A percentile compares a stretch with the other conserved stretches of the same genome.
These are phyloP conservation scores for Yoshiicerus persimilis DNA, from an alignment of 1,140 invertebrate genomes.

Conservation along the genomic window DNA sequence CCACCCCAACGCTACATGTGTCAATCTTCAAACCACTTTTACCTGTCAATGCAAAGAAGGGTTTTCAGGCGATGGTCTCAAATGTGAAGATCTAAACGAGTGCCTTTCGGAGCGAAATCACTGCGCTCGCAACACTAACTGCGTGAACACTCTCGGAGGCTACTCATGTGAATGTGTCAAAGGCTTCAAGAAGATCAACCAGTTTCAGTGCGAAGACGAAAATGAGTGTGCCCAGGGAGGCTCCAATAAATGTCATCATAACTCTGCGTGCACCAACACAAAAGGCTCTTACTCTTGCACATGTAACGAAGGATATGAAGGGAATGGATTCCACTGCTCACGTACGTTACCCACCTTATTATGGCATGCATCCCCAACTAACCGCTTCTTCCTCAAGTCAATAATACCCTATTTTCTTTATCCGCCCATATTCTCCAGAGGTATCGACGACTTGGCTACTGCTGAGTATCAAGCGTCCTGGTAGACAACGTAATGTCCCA, in stretches of 20 bases:
- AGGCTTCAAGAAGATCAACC: slow-evolving; percentile 74
- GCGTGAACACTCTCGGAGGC: slow-evolving; percentile 75
- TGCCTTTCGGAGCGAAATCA: slow-evolving; percentile 76
- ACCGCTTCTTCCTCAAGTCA: too few species aligned
- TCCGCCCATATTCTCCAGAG: not conserved
- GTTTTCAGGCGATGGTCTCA: slow-evolving; percentile 73
- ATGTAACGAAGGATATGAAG: slow-evolving; percentile 77
- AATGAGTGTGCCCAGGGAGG: slow-evolving; percentile 72
- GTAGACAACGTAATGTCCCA: too few species aligned
- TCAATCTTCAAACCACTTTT: slow-evolving; percentile 80
- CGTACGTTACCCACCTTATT: slow-evolving; percentile 63
- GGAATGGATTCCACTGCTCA: slow-evolving; percentile 77
- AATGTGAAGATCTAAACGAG: slow-evolving; percentile 74
- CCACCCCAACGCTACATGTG: slow-evolving; percentile 78
- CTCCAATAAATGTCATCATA: slow-evolving; percentile 69
- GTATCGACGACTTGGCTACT: not conserved
- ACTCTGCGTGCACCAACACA: slow-evolving; percentile 82
- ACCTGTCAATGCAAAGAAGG: slow-evolving; percentile 80
- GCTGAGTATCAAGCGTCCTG: too few species aligned
- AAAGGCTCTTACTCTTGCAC: slow-evolving; percentile 80
- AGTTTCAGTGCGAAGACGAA: slow-evolving; percentile 77
- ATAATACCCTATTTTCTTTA: too few species aligned
- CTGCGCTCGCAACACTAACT: slow-evolving; percentile 75
- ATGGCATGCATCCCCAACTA: not conserved
- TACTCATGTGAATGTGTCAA: slow-evolving; percentile 79